A percentile compares a stretch with the other conserved stretches of the same genome.
phyloP scores from a whole-genome alignment of 2,113 vertebrate genomes.

The Bombycilla garrulus region DNA sequence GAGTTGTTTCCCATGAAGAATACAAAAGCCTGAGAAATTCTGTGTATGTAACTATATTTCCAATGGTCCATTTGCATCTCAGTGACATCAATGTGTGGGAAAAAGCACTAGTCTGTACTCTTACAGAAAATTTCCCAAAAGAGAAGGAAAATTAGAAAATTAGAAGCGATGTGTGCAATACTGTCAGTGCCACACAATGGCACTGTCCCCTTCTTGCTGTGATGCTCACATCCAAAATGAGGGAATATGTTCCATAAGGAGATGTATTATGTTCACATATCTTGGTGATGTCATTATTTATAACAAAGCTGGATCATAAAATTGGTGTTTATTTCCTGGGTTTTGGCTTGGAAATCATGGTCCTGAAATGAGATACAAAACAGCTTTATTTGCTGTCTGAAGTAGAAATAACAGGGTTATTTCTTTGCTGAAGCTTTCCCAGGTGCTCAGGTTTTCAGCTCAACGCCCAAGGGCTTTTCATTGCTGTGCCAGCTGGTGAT shows the following conservation, averaged over 20 bases:
- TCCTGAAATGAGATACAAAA: background rate
- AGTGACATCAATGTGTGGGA: background rate
- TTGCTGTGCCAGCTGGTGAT: background rate
- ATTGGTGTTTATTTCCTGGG: background rate
- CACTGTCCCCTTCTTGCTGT: background rate
- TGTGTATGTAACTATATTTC: background rate
- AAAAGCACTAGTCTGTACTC: background rate
- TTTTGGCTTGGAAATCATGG: background rate
- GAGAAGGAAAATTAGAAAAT: background rate
- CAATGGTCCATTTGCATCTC: background rate
- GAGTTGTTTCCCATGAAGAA: background rate
- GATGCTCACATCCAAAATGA: background rate
- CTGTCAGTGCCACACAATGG: background rate
- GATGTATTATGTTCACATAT: background rate
- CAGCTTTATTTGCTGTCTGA: background rate
- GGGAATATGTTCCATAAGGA: background rate
- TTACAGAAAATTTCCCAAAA: background rate
- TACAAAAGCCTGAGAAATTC: background rate
- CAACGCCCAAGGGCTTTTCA: background rate
- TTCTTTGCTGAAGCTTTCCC: background rate
- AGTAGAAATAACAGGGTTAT: background rate
- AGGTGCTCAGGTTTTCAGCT: background rate
- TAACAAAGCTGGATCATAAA: background rate
- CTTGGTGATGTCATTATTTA: background rate
- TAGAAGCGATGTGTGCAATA: background rate